Evolutionary conservation across 1,140 invertebrate species (phyloP).

Genomic region (Frieseomelitta varia): DNA sequence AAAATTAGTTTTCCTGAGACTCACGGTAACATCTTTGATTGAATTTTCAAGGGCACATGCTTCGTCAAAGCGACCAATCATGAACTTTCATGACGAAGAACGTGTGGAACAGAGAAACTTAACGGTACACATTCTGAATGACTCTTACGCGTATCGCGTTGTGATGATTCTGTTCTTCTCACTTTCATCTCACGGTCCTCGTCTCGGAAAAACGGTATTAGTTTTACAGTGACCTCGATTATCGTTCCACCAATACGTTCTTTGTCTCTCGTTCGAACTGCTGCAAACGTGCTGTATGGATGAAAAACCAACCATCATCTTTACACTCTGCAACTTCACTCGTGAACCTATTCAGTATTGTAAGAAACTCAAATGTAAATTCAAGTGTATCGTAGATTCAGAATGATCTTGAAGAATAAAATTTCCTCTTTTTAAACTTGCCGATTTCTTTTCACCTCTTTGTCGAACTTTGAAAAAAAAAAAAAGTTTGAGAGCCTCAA

Average conservation of each 20-base stretch:
- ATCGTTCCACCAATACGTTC: neutral
- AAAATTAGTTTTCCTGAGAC: neutral
- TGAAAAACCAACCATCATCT: too few relatives aligned
- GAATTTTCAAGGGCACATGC: neutral
- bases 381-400: too few relatives aligned
- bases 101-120: neutral
- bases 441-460: too few relatives aligned
- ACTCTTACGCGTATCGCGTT: too few relatives aligned
- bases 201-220: slow-evolving; percentile 1
- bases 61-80: neutral
- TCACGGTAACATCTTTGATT: neutral
- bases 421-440: too few relatives aligned
- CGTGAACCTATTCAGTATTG: too few relatives aligned
- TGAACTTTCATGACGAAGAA: neutral
- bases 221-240: slow-evolving; percentile 12
- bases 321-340: too few relatives aligned
- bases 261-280: neutral
- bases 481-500: too few relatives aligned
- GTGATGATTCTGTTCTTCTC: slow-evolving; percentile 13
- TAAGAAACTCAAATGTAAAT: too few relatives aligned
- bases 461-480: too few relatives aligned
- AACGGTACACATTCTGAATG: neutral
- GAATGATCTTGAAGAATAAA: too few relatives aligned
- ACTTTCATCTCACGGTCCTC: slow-evolving; percentile 28
- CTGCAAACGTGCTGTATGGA: neutral